Conservation (phyloP, 2,888 invertebrate genomes). For the Oscheius sp. region DNA sequence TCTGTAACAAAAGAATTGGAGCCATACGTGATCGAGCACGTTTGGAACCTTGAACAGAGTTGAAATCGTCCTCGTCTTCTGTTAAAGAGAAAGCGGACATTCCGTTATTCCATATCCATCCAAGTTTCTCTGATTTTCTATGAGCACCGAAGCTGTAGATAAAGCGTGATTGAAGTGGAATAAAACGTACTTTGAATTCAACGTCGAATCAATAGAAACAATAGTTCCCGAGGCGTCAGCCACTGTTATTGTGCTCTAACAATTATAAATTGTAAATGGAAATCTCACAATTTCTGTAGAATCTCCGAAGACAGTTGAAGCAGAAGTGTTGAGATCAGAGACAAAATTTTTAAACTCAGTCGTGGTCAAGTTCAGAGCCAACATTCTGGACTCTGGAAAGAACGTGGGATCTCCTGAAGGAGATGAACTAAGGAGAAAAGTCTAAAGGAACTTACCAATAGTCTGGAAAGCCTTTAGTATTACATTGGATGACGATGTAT, state of each 20-base stretch:
- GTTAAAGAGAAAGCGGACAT: constrained; percentile 41
- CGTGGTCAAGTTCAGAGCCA: constrained; percentile 9
- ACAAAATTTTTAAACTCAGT: constrained; percentile 6
- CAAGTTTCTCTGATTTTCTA: constrained; percentile 37
- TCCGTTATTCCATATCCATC: constrained; percentile 55
- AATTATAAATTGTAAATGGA: neutral
- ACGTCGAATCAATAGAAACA: constrained; percentile 5
- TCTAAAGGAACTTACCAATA: constrained; percentile 8
- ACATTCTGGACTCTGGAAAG: constrained; percentile 9
- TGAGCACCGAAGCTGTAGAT: constrained; percentile 48
- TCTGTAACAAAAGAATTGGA: constrained; percentile 20
- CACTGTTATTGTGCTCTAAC: constrained; percentile 19
- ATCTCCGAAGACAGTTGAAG: constrained; percentile 10
- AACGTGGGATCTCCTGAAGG: constrained; percentile 26
- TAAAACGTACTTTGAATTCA: neutral
- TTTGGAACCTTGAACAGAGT: constrained; percentile 24
- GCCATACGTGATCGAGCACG: constrained; percentile 11
- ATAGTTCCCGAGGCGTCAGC: constrained; percentile 3
- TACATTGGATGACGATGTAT: constrained; percentile 1
- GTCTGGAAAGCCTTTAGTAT: constrained; percentile 13
- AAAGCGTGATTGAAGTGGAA: neutral
- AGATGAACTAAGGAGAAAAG: constrained; percentile 13
- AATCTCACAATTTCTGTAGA: constrained; percentile 2
- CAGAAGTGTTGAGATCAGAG: constrained; percentile 9
- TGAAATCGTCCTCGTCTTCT: constrained; percentile 24